Base-by-base conservation (phyloP, 2,797 vertebrate species). In the Ficedula albicollis region DNA sequence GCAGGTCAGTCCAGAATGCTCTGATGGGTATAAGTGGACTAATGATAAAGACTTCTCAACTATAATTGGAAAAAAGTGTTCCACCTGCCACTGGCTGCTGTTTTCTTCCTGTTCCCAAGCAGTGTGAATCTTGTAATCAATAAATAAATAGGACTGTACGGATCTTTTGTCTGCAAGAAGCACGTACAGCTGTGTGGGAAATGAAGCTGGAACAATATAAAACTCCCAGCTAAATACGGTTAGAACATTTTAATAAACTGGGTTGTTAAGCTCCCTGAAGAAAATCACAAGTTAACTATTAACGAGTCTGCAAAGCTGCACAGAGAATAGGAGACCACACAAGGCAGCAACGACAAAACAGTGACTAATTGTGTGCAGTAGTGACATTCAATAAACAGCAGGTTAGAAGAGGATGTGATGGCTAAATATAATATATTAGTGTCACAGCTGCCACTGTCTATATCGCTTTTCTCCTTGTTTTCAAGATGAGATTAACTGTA, bases 381-480 rank as follows among this genome's bases (percentile, higher is more conserved):
- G 1, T 54, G 56, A 36, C 77, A 36, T 36, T 75, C 86, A 80
- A 66, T 64, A 82, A 87, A 48, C 51, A 68, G 27, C 60, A 90
- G 9, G 3, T 85, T 70, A 58, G 60, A 77, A 87, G 58, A 93
- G 39, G 82, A 95, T 70, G 34, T 0, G 3, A 55, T 64, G 79
- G 90, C 80, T 94, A 93, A 80, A 84, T 59, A 39, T 83, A 90
- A 93, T 75, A 44, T 20, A 79, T 87, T 81, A 68, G 38, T 77
- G 34, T 67, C 70, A 87, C 81, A 96, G 86, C 79, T 96, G 84
- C 86, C 92, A 76, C 84, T 87, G 70, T 63, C 91, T 84, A 4
- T 69, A 88, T 87, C 15, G 4, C 36, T 95, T 94, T 93, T 72
- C 76, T 86, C 44, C 79, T 81, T 79, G 54, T 86, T 97, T 95